A percentile compares a stretch with the other conserved stretches of the same genome.
Evolutionary conservation across 2,888 invertebrate species (phyloP).

Genomic region (Meiosimyza platycephala): DNA sequence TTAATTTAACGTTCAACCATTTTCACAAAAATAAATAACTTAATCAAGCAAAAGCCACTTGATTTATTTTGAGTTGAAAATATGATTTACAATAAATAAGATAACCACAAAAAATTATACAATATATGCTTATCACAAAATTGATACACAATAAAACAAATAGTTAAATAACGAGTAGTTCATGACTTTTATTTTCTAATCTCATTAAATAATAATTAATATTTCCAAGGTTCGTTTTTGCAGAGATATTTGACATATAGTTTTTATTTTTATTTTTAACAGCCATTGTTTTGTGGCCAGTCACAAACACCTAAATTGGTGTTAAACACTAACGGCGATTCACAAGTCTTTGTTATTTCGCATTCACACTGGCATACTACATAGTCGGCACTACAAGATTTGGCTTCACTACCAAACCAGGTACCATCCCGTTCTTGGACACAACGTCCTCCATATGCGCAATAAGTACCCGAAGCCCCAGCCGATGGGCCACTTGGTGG

Average conservation of each 20-base stretch:
- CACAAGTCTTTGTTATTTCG: conserved; percentile 50
- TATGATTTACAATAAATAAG: too few relatives aligned
- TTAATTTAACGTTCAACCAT: too few relatives aligned
- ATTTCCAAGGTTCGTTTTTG: too few relatives aligned
- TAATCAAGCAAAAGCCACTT: too few relatives aligned
- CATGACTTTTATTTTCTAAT: too few relatives aligned
- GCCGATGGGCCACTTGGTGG: conserved; percentile 56
- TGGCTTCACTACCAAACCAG: conserved; percentile 33
- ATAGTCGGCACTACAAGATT: conserved; percentile 45
- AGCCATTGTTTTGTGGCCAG: conserved; percentile 49
- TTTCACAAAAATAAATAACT: too few relatives aligned
- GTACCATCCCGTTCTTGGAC: conserved; percentile 47
- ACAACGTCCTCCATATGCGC: conserved; percentile 50
- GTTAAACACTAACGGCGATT: conserved; percentile 48
- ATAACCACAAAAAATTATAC: too few relatives aligned
- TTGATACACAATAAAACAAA: too few relatives aligned
- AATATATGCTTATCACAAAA: too few relatives aligned
- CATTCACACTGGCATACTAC: conserved; percentile 59
- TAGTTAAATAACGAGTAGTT: too few relatives aligned
- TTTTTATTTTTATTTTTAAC: conserved; percentile 41
- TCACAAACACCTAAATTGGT: conserved; percentile 44
- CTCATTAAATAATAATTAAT: too few relatives aligned
- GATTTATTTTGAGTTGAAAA: too few relatives aligned
- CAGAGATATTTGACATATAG: neutral
- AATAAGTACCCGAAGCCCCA: conserved; percentile 57